phyloP scores from a whole-genome alignment of 1,140 invertebrate genomes.

The Anagrus nilaparvatae region DNA sequence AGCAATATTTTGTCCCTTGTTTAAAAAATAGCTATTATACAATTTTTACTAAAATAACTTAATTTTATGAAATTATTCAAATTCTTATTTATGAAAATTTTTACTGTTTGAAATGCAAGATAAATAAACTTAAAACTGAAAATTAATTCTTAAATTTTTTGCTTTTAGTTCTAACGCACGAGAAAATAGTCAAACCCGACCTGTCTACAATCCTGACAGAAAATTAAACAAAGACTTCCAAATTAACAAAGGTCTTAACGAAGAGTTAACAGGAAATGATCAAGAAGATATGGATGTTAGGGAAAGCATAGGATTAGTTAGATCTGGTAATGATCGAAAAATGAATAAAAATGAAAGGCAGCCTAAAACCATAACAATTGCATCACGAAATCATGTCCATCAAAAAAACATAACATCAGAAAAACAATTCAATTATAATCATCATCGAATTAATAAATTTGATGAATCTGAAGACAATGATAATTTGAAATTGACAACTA shows the following conservation, averaged over 20 bases:
- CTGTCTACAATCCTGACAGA: not conserved
- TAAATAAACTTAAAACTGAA: slow-evolving; percentile 14
- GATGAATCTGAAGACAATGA: not conserved
- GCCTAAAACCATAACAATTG: not conserved
- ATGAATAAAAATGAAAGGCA: slow-evolving; percentile 7
- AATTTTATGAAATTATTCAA: too few relatives aligned
- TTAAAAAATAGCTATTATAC: too few relatives aligned
- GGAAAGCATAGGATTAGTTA: slow-evolving; percentile 30
- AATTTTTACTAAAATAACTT: too few relatives aligned
- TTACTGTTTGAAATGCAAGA: slow-evolving; percentile 1
- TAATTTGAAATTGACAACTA: not conserved
- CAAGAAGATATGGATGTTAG: slow-evolving; percentile 26
- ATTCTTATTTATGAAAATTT: not conserved
- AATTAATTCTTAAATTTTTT: slow-evolving; percentile 7
- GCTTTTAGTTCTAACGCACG: not conserved
- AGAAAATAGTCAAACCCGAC: not conserved
- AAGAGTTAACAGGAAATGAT: slow-evolving; percentile 15
- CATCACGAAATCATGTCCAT: not conserved
- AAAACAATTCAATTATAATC: not conserved
- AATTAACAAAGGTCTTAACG: not conserved
- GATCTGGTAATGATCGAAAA: slow-evolving; percentile 18
- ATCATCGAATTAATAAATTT: not conserved
- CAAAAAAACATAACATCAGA: not conserved
- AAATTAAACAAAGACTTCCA: not conserved
- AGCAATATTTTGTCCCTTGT: too few relatives aligned